These are phyloP conservation scores for Panurus biarmicus DNA, from an alignment of 2,113 vertebrate species.

Conservation along the genomic window DNA sequence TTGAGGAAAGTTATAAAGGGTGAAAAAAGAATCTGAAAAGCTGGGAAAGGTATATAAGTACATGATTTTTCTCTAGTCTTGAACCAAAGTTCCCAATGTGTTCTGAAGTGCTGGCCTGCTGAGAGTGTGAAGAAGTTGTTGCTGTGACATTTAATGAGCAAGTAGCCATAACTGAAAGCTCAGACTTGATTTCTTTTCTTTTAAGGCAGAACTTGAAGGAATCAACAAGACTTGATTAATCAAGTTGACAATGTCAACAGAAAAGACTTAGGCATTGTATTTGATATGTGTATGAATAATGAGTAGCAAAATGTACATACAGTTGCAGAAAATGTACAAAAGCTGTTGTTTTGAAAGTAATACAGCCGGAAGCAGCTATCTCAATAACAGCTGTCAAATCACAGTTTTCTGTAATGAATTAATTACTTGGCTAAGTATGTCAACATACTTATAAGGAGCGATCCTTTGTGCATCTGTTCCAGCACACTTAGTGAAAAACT, in stretches of 20 bases:
- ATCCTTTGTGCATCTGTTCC: neutral
- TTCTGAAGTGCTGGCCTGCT: neutral
- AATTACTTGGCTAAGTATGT: neutral
- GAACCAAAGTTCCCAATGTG: neutral
- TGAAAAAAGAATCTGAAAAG: neutral
- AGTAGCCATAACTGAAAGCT: neutral
- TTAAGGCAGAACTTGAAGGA: neutral
- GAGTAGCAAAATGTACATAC: neutral
- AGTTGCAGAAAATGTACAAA: neutral
- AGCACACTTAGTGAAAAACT: neutral
- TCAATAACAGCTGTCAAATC: neutral
- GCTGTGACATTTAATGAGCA: neutral
- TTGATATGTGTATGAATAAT: neutral
- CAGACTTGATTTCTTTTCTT: neutral
- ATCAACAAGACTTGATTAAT: slow-evolving; percentile 5
- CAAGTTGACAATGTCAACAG: neutral
- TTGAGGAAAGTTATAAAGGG: neutral
- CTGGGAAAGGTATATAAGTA: neutral
- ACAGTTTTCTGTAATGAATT: neutral
- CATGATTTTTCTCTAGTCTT: neutral
- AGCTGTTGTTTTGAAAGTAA: neutral
- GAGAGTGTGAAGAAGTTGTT: neutral
- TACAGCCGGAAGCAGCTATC: neutral
- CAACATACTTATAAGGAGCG: neutral
- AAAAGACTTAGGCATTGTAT: neutral